A percentile compares a stretch with the other conserved stretches of the same genome.
phyloP scores from a whole-genome alignment of 2,113 vertebrate species.

The Python bivittatus region DNA sequence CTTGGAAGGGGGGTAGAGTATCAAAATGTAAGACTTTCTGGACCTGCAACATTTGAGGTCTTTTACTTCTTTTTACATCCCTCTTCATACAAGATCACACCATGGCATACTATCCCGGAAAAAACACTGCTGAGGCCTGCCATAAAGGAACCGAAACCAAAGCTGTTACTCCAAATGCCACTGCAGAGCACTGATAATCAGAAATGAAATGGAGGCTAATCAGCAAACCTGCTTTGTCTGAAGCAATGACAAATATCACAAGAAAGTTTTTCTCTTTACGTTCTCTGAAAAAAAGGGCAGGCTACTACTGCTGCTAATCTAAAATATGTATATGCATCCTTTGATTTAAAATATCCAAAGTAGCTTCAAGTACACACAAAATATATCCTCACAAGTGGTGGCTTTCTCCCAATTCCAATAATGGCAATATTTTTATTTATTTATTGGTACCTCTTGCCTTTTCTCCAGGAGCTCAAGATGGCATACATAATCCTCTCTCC shows the following conservation, averaged over 20 bases:
- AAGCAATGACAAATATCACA: background rate
- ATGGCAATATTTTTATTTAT: background rate
- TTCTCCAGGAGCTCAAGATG: background rate
- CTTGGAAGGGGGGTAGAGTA: background rate
- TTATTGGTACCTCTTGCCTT: background rate
- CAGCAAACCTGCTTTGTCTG: background rate
- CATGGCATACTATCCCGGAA: background rate
- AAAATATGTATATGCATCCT: background rate
- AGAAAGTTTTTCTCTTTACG: background rate
- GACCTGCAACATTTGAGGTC: background rate
- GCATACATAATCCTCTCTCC: background rate
- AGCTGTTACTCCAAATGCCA: background rate
- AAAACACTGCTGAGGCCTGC: background rate
- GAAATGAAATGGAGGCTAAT: background rate
- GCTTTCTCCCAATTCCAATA: background rate
- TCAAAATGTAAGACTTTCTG: background rate
- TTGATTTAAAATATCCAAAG: background rate
- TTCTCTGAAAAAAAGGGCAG: background rate
- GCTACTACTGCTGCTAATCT: background rate
- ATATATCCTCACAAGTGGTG: background rate
- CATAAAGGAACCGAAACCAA: background rate
- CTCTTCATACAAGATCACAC: background rate
- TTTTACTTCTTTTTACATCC: background rate
- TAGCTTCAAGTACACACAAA: background rate
- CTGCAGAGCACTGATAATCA: background rate